Percentiles rank a stretch among this genome's conserved stretches.
These are phyloP conservation scores for Sipunculus nudus DNA, from an alignment of 2,888 invertebrate genomes.

Conservation along the genomic window DNA sequence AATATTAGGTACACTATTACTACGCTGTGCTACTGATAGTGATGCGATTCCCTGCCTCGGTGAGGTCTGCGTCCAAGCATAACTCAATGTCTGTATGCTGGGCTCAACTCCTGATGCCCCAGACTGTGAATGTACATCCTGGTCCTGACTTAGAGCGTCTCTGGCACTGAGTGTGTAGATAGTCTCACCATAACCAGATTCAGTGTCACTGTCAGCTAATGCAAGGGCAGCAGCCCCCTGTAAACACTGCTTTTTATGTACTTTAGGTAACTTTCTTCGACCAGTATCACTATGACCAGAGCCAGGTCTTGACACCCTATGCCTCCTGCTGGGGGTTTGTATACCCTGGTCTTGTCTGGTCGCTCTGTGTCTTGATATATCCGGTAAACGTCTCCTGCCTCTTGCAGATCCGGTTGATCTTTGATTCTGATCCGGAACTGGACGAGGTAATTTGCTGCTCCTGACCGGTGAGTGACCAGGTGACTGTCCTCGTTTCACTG, in stretches of 20 bases:
- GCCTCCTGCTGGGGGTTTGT: background rate
- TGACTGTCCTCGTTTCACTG: too few relatives aligned
- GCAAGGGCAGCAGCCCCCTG: background rate
- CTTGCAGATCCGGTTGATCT: background rate
- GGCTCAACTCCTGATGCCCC: too few relatives aligned
- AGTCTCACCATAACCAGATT: slow-evolving; percentile 25
- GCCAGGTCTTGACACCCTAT: background rate
- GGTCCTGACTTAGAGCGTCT: background rate
- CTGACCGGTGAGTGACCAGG: too few relatives aligned
- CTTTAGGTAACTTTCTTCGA: background rate
- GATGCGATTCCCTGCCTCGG: too few relatives aligned
- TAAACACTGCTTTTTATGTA: too few relatives aligned
- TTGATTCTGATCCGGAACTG: background rate
- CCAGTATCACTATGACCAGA: background rate
- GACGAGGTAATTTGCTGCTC: background rate
- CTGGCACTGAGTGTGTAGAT: slow-evolving; percentile 2
- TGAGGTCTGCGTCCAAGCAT: too few relatives aligned
- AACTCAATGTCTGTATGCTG: too few relatives aligned
- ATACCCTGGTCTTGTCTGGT: too few relatives aligned
- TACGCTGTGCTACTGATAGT: too few relatives aligned
- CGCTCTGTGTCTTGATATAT: too few relatives aligned
- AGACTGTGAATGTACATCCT: too few relatives aligned
- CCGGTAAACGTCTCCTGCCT: background rate
- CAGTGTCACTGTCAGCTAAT: slow-evolving; percentile 16
- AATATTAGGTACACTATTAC: too few relatives aligned